Conservation (phyloP, 2,888 invertebrate species). For the Luperina nickerlii region DNA sequence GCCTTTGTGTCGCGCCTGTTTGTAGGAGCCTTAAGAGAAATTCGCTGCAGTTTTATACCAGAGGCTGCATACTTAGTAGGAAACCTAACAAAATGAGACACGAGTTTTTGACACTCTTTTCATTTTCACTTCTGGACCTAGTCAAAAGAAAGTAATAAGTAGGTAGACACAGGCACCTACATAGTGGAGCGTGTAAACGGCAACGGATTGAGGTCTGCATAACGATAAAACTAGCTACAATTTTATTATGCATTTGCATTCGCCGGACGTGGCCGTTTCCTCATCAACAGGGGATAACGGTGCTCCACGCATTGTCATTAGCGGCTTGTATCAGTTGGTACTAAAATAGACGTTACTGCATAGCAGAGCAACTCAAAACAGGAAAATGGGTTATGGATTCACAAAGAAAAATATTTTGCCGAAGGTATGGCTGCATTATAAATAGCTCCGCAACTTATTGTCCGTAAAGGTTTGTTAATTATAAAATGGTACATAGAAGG, state of each 20-base stretch:
- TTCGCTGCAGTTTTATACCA: neutral
- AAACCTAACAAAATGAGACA: neutral
- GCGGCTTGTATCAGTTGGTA: conserved; percentile 8
- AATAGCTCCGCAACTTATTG: conserved; percentile 15
- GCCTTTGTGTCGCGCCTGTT: too few species aligned
- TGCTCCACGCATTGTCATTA: conserved; percentile 45
- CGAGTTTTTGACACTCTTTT: too few species aligned
- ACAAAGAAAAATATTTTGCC: neutral
- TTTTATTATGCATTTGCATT: conserved; percentile 49
- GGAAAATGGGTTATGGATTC: conserved; percentile 36
- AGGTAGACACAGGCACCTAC: neutral
- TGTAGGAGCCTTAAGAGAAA: neutral
- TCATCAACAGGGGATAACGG: conserved; percentile 60
- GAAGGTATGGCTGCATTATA: conserved; percentile 1
- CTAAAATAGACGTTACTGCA: conserved; percentile 11
- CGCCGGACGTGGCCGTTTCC: conserved; percentile 64
- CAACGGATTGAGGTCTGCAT: conserved; percentile 12
- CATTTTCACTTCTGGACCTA: too few species aligned
- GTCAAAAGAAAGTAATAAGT: neutral
- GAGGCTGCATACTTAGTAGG: neutral
- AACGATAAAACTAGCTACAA: neutral
- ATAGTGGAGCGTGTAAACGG: neutral
- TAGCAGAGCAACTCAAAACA: conserved; percentile 35
- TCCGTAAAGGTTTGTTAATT: neutral
- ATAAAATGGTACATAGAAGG: neutral